A percentile compares a stretch with the other conserved stretches of the same genome.
Conservation (phyloP, 2,888 invertebrate genomes). For the Eudemis profundana region DNA sequence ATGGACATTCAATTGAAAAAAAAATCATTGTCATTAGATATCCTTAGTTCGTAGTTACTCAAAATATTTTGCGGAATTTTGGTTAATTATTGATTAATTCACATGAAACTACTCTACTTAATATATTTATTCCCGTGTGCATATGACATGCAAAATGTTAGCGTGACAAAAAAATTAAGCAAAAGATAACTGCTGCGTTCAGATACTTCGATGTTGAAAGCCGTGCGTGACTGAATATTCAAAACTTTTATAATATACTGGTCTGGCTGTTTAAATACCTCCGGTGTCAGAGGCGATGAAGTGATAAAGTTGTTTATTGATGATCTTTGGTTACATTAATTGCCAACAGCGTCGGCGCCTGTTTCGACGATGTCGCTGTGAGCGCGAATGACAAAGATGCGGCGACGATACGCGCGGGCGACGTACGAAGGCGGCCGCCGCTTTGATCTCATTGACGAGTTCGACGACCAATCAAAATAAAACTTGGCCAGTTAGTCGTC, state of each 20-base stretch:
- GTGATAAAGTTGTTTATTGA: conserved; percentile 84
- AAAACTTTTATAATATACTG: conserved; percentile 69
- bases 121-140: not conserved
- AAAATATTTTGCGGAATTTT: too few relatives aligned
- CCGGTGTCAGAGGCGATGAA: conserved; percentile 78
- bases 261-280: conserved; percentile 74
- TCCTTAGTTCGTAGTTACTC: too few relatives aligned
- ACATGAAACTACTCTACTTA: not conserved
- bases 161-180: conserved; percentile 57
- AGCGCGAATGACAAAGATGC: conserved; percentile 82
- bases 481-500: conserved; percentile 49
- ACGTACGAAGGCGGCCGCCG: conserved; percentile 59
- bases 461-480: conserved; percentile 79
- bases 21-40: too few relatives aligned
- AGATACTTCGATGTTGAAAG: conserved; percentile 62
- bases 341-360: conserved; percentile 81
- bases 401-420: conserved; percentile 69
- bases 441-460: conserved; percentile 78
- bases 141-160: conserved; percentile 44
- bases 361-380: conserved; percentile 68
- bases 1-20: too few relatives aligned
- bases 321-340: conserved; percentile 83
- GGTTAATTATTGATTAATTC: too few relatives aligned
- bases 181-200: conserved; percentile 49
- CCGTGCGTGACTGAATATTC: conserved; percentile 78